phyloP scores from a whole-genome alignment of 2,797 vertebrate species.

The Neomorphus geoffroyi region DNA sequence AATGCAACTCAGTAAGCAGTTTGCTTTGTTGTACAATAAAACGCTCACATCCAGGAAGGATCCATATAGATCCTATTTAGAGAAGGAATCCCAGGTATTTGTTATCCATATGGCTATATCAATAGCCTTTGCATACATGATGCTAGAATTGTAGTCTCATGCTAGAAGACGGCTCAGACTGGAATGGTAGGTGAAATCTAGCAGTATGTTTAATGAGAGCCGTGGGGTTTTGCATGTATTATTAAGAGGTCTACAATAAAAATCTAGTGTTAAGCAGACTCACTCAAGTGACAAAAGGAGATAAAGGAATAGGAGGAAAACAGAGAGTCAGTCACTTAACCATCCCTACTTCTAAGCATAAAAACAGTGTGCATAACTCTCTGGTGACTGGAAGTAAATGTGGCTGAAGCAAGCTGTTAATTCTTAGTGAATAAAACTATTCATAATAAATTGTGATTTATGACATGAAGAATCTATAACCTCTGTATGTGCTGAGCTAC shows the following conservation, averaged over 20 bases:
- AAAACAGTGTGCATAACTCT: neutral
- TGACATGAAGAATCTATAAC: neutral
- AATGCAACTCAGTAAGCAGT: neutral
- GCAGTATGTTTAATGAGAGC: neutral
- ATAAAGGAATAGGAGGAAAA: neutral
- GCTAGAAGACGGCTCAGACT: neutral
- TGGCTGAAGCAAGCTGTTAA: neutral
- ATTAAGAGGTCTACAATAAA: neutral
- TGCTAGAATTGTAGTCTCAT: neutral
- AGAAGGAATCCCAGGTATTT: neutral
- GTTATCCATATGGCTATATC: neutral
- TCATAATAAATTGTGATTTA: neutral
- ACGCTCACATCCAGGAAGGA: neutral
- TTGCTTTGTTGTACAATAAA: neutral
- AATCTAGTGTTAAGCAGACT: neutral
- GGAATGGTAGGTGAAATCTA: neutral
- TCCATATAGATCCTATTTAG: neutral
- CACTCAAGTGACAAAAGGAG: neutral
- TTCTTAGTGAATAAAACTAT: neutral
- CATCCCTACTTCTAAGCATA: neutral
- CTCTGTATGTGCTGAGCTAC: neutral
- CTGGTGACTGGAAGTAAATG: neutral
- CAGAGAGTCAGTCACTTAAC: neutral
- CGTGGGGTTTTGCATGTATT: neutral
- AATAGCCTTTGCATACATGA: neutral